phyloP scores from a whole-genome alignment of 2,113 vertebrate genomes.

The Vimba vimba region DNA sequence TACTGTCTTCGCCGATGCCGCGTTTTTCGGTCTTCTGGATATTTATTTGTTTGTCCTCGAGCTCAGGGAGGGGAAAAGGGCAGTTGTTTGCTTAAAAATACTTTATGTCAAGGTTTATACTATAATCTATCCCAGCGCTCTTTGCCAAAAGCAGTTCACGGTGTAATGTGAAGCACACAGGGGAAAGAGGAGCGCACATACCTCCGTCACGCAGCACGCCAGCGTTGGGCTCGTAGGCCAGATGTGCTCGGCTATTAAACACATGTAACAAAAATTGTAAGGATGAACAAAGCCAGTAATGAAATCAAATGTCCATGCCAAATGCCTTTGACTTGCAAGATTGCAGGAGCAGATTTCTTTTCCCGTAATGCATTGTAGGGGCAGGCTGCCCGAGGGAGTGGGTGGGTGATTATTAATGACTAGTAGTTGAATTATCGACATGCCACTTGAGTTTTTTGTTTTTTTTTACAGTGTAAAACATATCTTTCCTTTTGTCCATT shows the following conservation, averaged over 20 bases:
- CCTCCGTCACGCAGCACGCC: slow-evolving; percentile 60
- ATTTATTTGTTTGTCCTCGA: slow-evolving; percentile 17
- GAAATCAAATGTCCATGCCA: slow-evolving; percentile 36
- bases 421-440: slow-evolving; percentile 29
- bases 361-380: slow-evolving; percentile 23
- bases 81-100: slow-evolving; percentile 60
- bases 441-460: background rate
- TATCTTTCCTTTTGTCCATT: background rate
- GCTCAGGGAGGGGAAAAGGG: background rate
- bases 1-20: background rate
- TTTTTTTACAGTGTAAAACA: background rate
- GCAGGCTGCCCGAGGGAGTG: background rate
- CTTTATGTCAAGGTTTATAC: slow-evolving; percentile 34
- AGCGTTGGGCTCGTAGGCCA: slow-evolving; percentile 39
- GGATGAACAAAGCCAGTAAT: slow-evolving; percentile 39
- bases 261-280: slow-evolving; percentile 26
- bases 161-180: slow-evolving; percentile 58
- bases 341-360: slow-evolving; percentile 36
- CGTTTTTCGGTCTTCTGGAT: background rate
- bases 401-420: slow-evolving; percentile 36
- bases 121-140: slow-evolving; percentile 53
- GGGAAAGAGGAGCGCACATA: slow-evolving; percentile 67
- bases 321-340: slow-evolving; percentile 39
- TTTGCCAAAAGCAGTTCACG: slow-evolving; percentile 57
- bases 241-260: slow-evolving; percentile 28